Evolutionary conservation across 2,797 vertebrate species (phyloP), one percentile per base, ranked within the genome.

Genomic region (Chloroceryle inda): DNA sequence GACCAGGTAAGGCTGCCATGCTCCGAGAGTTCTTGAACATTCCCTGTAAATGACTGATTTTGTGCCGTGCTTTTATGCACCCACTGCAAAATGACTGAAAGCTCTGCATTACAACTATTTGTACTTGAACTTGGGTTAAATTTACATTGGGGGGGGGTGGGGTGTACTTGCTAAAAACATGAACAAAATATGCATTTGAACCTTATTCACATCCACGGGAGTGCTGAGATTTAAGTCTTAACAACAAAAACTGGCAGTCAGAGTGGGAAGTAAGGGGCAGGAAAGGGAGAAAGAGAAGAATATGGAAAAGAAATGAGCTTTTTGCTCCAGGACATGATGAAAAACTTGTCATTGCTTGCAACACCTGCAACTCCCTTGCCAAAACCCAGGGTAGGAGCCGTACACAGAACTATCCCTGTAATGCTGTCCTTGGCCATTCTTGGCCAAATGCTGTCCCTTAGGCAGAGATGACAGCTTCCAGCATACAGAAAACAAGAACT

Each of bases 401-500:
- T 21, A 76, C 17, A 42, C 7, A 37, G 29, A 92, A 47, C 21
- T 27, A 6, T 50, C 26, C 26, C 35, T 74, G 9, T 76, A 33
- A 45, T 16, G 31, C 4, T 26, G 26, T 14, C 58, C 10, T 53
- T 56, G 37, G 37, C 10, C 40, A 78, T 6, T 0, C 0, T 13
- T 22, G 37, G 40, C 40, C 40, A 37, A 59, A 66, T 15, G 50
- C 17, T 69, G 42, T 45, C 45, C 0, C 0, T 78, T 42, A 56
- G 24, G 37, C 76, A 11, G 11, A 83, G 61, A 67, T 31, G 35
- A 73, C 16, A 82, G 56, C 47, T 74, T 83, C 89, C 52, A 79
- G 56, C 37, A 69, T 20, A 42, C 2, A 35, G 42, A 87, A 96
- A 94, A 50, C 22, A 74, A 62, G 74, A 94, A 74, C 67, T 19